Conservation (phyloP, 2,113 vertebrate species). For the Drymodes brunneopygia region DNA sequence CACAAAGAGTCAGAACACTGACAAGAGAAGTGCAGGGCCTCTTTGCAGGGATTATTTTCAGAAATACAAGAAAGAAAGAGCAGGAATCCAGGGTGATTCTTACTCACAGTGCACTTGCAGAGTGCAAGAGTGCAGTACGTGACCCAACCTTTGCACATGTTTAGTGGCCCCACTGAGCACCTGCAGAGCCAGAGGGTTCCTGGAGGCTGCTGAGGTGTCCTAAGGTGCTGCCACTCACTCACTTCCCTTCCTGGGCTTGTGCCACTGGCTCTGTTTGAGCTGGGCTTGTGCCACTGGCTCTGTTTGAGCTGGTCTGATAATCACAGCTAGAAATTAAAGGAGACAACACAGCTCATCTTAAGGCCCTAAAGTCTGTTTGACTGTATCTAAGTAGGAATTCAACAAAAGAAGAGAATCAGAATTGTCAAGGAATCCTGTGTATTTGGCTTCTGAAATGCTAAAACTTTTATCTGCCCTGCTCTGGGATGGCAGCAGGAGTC, state of each 20-base stretch:
- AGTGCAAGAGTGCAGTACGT: accelerated
- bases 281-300: neutral
- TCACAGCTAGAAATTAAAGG: neutral
- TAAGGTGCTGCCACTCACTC: neutral
- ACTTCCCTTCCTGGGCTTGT: neutral
- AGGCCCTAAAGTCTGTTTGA: neutral
- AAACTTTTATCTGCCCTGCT: neutral
- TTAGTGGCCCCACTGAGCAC: neutral
- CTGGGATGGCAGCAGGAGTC: neutral
- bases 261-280: neutral
- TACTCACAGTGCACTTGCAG: neutral
- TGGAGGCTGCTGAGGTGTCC: neutral
- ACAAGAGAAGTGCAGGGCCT: neutral
- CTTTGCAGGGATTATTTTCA: neutral
- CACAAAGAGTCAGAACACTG: neutral
- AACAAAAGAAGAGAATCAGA: neutral
- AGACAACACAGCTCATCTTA: neutral
- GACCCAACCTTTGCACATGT: neutral
- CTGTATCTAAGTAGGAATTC: neutral
- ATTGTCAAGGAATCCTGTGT: neutral
- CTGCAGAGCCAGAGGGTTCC: neutral
- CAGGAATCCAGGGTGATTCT: neutral
- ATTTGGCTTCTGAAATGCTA: neutral
- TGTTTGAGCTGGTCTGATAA: neutral
- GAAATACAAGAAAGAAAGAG: neutral